Conservation (phyloP, 2,888 invertebrate genomes). For the Volucella inflata region DNA sequence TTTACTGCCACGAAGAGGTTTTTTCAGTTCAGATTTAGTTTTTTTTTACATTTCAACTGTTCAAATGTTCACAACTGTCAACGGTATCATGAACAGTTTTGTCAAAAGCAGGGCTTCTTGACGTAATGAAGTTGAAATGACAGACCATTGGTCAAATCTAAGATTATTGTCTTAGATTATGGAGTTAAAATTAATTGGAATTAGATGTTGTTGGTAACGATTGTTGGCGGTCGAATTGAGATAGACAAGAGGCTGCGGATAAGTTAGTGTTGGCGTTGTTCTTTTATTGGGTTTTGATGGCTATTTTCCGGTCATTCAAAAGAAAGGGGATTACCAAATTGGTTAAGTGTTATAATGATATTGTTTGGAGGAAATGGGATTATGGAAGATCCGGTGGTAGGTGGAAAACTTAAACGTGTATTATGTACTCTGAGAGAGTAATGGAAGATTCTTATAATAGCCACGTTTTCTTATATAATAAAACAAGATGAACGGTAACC, state of each 20-base stretch:
- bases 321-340: not conserved
- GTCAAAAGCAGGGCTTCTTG: slow-evolving; percentile 42
- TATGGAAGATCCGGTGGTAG: no score
- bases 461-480: no score
- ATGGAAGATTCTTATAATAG: no score
- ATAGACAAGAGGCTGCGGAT: not conserved
- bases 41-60: not conserved
- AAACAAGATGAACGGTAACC: no score
- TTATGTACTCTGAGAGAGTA: no score
- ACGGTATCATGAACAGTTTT: slow-evolving; percentile 13
- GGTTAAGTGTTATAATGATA: not conserved
- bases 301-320: not conserved
- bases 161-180: slow-evolving; percentile 12
- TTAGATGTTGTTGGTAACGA: not conserved
- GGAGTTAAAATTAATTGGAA: slow-evolving; percentile 29
- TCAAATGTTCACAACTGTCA: slow-evolving; percentile 4
- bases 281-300: not conserved
- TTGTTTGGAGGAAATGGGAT: not conserved
- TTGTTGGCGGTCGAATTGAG: not conserved
- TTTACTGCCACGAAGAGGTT: slow-evolving; percentile 25
- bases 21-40: no score
- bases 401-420: no score
- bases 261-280: slow-evolving; percentile 23
- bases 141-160: slow-evolving; percentile 49
- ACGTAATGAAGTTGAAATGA: slow-evolving; percentile 26